Evolutionary conservation across 2,888 invertebrate genomes (phyloP).

Genomic region (Ectemnius continuus): DNA sequence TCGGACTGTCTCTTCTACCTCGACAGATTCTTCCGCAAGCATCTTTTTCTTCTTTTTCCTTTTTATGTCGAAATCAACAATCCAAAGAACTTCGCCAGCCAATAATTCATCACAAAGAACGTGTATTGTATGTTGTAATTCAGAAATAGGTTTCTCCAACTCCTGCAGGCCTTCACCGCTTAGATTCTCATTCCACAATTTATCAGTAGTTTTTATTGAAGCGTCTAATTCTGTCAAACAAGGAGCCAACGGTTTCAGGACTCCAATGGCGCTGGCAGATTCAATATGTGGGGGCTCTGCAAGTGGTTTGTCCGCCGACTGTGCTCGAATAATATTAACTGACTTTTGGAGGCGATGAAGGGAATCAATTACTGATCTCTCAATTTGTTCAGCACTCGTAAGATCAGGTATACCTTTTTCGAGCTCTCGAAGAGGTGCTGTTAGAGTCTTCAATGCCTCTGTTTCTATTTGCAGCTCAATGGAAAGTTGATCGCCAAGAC

Average conservation of each 20-base stretch:
- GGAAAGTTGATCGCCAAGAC: conserved; percentile 34
- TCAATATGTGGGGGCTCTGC: conserved; percentile 48
- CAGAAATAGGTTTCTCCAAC: conserved; percentile 41
- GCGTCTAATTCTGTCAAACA: conserved; percentile 36
- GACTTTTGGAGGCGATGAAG: conserved; percentile 64
- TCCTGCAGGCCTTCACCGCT: conserved; percentile 29
- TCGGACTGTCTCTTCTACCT: conserved; percentile 52
- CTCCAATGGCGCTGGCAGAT: conserved; percentile 3
- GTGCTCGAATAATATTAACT: conserved; percentile 64
- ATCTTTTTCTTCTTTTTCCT: conserved; percentile 31
- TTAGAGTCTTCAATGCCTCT: conserved; percentile 46
- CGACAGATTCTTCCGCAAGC: conserved; percentile 17
- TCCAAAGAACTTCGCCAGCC: conserved; percentile 35
- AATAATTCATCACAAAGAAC: conserved; percentile 35
- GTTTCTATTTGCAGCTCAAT: conserved; percentile 48
- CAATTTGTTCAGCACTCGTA: conserved; percentile 20
- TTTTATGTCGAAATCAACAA: conserved; percentile 43
- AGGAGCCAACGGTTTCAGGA: conserved; percentile 33
- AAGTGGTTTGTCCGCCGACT: conserved; percentile 54
- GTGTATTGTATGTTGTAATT: conserved; percentile 33
- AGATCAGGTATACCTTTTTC: conserved; percentile 38
- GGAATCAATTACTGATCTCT: conserved; percentile 53
- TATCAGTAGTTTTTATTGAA: conserved; percentile 24
- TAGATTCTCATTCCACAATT: conserved; percentile 36
- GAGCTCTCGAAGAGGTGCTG: conserved; percentile 44